Conservation (phyloP, 2,888 invertebrate species). For the Lithophane socia region DNA sequence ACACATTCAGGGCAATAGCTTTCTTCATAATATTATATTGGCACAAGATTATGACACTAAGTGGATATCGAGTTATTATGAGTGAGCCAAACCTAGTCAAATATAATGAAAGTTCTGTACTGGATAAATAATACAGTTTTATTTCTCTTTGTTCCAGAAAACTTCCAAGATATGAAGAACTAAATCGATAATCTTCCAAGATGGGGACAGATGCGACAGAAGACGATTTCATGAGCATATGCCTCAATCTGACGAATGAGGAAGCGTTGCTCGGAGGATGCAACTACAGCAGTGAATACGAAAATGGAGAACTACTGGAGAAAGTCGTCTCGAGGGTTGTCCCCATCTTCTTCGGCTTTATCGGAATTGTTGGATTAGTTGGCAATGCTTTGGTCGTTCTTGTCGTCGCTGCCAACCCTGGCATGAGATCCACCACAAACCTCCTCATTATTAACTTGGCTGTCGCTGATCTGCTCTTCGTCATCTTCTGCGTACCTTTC, state of each 20-base stretch:
- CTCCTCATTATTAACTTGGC: slow-evolving; percentile 97
- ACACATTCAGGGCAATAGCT: slow-evolving; percentile 2
- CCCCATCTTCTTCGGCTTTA: slow-evolving; percentile 95
- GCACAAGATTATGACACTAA: neutral
- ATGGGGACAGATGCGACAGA: slow-evolving; percentile 82
- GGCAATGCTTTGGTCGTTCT: slow-evolving; percentile 97
- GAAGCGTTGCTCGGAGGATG: slow-evolving; percentile 81
- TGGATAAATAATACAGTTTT: slow-evolving; percentile 1
- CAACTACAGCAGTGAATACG: slow-evolving; percentile 83
- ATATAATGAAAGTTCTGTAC: neutral
- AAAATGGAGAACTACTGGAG: slow-evolving; percentile 90
- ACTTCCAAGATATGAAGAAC: slow-evolving; percentile 68
- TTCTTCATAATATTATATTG: slow-evolving; percentile 17
- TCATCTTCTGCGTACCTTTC: slow-evolving; percentile 98
- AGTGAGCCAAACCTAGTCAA: neutral
- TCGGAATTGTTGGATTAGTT: slow-evolving; percentile 96
- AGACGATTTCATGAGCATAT: slow-evolving; percentile 86
- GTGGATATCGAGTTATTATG: neutral
- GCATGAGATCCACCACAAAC: slow-evolving; percentile 98
- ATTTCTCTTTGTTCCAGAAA: slow-evolving; percentile 77
- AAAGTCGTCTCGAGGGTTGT: slow-evolving; percentile 93
- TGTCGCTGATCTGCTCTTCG: slow-evolving; percentile 97
- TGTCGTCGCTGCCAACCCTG: slow-evolving; percentile 96
- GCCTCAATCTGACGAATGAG: slow-evolving; percentile 83
- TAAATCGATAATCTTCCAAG: slow-evolving; percentile 64